Percentiles rank a stretch among this genome's conserved stretches.
Evolutionary conservation across 2,113 vertebrate genomes (phyloP).

Genomic region (Cisticola juncidis): DNA sequence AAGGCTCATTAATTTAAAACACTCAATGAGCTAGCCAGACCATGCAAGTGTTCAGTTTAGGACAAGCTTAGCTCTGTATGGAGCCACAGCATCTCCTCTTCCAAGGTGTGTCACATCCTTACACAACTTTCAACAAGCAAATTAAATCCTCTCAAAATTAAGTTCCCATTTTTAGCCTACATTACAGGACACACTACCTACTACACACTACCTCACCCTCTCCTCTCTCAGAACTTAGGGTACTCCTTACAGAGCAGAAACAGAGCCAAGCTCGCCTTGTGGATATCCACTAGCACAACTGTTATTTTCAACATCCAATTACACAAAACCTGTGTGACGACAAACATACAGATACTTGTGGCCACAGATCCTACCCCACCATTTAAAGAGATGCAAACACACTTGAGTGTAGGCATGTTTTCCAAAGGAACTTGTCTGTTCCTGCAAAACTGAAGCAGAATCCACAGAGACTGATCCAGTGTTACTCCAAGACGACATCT

Average conservation of each 20-base stretch:
- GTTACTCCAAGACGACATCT: not conserved
- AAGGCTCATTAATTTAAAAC: not conserved
- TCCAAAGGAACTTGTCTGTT: not conserved
- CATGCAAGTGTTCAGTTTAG: fast-evolving
- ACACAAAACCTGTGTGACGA: not conserved
- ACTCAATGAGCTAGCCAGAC: not conserved
- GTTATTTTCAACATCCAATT: not conserved
- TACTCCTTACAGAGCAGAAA: not conserved
- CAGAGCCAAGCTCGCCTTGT: fast-evolving
- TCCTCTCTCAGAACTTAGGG: not conserved
- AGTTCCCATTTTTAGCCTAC: not conserved
- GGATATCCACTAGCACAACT: not conserved
- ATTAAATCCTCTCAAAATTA: not conserved
- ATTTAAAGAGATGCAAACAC: not conserved
- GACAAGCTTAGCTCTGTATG: not conserved
- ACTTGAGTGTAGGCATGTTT: not conserved
- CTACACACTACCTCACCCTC: not conserved
- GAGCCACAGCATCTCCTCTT: not conserved
- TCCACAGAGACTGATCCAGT: too few relatives aligned
- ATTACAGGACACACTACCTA: not conserved
- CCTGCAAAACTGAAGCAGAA: not conserved
- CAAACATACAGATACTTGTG: not conserved
- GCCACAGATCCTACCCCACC: not conserved
- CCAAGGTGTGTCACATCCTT: fast-evolving
- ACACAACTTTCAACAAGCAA: not conserved